Conservation (phyloP, 2,797 vertebrate species). For the Crypturellus tataupa region DNA sequence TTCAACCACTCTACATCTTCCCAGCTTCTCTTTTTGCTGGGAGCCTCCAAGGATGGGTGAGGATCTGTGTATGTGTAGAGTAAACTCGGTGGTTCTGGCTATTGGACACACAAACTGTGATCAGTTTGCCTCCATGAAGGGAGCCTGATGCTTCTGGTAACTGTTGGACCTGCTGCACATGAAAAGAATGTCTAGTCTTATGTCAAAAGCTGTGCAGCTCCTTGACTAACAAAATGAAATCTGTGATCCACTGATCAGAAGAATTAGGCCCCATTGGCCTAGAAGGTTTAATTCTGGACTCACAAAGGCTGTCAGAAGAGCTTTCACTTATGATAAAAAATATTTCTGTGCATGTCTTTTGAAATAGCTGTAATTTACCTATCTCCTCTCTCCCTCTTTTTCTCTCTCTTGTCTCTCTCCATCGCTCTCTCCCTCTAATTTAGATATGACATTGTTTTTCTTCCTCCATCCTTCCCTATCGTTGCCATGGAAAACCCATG, state of each 20-base stretch:
- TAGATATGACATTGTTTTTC: slow-evolving; percentile 97
- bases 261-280: background rate
- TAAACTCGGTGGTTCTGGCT: background rate
- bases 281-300: background rate
- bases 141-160: background rate
- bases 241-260: background rate
- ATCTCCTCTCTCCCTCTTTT: background rate
- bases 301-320: background rate
- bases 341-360: background rate
- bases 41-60: background rate
- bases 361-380: background rate
- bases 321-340: background rate
- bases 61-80: background rate
- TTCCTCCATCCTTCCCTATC: slow-evolving; percentile 96
- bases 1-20: background rate
- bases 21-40: background rate
- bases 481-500: slow-evolving; percentile 99
- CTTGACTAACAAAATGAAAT: background rate
- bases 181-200: background rate
- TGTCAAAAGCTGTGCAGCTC: fast-evolving
- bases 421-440: background rate
- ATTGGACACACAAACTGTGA: background rate
- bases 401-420: background rate
- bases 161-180: background rate
- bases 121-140: background rate